Conservation (phyloP, 1,140 invertebrate species). For the Apis mellifera region Amel_HAv3.1 CM009942.2:7082001-7082500, state of each 20-base stretch:
- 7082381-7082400: neutral
- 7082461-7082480: neutral
- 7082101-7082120: neutral
- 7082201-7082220: neutral
- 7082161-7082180: neutral
- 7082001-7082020: conserved; percentile 2
- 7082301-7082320: neutral
- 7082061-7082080: neutral
- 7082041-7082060: neutral
- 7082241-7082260: neutral
- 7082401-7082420: neutral
- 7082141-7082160: neutral
- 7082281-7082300: neutral
- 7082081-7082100: no score
- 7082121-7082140: conserved; percentile 42
- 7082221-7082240: neutral
- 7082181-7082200: neutral
- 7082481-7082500: neutral
- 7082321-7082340: conserved; percentile 22
- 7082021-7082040: neutral
- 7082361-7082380: neutral
- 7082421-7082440: neutral
- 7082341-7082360: neutral
- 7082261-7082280: no score
- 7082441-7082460: no score